Percentiles rank a stretch among this genome's conserved stretches.
Evolutionary conservation across 1,140 invertebrate genomes (phyloP).

Genomic region (Pseudobourletiella spinata): DNA sequence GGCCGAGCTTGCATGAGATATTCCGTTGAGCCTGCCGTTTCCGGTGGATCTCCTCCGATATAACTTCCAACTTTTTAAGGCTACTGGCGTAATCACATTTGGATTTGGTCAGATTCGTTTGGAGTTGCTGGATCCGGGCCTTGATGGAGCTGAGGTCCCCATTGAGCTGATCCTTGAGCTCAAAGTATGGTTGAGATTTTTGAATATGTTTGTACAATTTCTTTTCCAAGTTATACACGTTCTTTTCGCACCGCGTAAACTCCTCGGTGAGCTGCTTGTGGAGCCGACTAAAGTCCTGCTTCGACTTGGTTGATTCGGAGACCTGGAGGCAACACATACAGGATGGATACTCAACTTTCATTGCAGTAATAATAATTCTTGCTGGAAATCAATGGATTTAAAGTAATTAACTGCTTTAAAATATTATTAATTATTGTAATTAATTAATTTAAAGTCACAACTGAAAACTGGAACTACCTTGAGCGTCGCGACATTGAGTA

Average conservation of each 20-base stretch:
- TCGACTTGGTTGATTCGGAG: slow-evolving; percentile 85
- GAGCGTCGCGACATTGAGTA: slow-evolving; percentile 90
- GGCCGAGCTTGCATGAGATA: too few species aligned
- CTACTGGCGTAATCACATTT: slow-evolving; percentile 45
- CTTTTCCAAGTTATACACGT: slow-evolving; percentile 64
- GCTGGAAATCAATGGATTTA: slow-evolving; percentile 34
- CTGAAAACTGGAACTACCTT: slow-evolving; percentile 53
- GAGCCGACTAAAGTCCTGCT: slow-evolving; percentile 48
- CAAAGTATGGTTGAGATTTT: slow-evolving; percentile 58
- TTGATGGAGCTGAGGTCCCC: slow-evolving; percentile 44
- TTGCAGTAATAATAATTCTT: too few species aligned
- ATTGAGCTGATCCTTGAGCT: slow-evolving; percentile 44
- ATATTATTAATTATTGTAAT: too few species aligned
- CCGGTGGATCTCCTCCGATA: slow-evolving; percentile 51
- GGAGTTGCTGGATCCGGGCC: slow-evolving; percentile 42
- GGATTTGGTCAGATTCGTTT: slow-evolving; percentile 41
- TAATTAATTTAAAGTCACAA: slow-evolving; percentile 23
- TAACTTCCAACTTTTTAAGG: slow-evolving; percentile 45
- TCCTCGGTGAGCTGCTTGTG: slow-evolving; percentile 67
- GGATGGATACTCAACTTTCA: too few species aligned
- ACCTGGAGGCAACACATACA: too few species aligned
- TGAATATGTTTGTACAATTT: slow-evolving; percentile 64
- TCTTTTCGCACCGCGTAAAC: slow-evolving; percentile 67
- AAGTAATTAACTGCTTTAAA: too few species aligned
- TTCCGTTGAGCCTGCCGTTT: slow-evolving; percentile 44